Conservation (phyloP, 1,140 invertebrate species). For the Adoxophyes honmai region DNA sequence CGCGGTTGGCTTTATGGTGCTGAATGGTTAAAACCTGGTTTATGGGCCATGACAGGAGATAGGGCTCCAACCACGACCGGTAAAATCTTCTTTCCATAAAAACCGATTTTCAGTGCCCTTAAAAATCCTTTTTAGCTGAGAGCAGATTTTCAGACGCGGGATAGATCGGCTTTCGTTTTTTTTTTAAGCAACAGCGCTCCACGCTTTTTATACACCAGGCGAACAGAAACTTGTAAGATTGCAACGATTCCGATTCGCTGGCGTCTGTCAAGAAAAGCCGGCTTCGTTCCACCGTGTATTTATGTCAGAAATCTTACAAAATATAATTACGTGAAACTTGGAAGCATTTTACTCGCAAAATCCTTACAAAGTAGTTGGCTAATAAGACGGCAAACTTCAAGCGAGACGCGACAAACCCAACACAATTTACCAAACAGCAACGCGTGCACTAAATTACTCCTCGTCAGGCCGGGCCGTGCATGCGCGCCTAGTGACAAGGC, state of each 20-base stretch:
- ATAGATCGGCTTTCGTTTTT: too few relatives aligned
- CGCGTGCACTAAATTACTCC: conserved; percentile 15
- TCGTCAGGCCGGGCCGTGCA: not conserved
- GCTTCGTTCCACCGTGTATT: too few relatives aligned
- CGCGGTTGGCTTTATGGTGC: conserved; percentile 29
- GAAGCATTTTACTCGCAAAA: not conserved
- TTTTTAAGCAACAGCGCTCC: too few relatives aligned
- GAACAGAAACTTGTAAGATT: too few relatives aligned
- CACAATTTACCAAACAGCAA: conserved; percentile 3
- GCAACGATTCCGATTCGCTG: too few relatives aligned
- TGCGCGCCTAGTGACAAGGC: conserved; percentile 4
- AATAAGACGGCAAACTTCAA: conserved; percentile 12
- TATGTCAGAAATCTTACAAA: not conserved
- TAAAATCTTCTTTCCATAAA: not conserved
- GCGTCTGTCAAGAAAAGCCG: too few relatives aligned
- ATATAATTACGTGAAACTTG: too few relatives aligned
- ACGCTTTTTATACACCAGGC: too few relatives aligned
- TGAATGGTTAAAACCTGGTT: conserved; percentile 31
- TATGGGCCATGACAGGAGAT: conserved; percentile 25
- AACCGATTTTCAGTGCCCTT: not conserved
- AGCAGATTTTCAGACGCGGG: too few relatives aligned
- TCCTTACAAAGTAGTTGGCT: conserved; percentile 5
- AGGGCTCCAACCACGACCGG: not conserved
- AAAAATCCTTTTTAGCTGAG: too few relatives aligned
- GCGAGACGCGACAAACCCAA: not conserved